Base-by-base conservation (phyloP, 2,888 invertebrate genomes). In the Cyclophora albipunctata region DNA sequence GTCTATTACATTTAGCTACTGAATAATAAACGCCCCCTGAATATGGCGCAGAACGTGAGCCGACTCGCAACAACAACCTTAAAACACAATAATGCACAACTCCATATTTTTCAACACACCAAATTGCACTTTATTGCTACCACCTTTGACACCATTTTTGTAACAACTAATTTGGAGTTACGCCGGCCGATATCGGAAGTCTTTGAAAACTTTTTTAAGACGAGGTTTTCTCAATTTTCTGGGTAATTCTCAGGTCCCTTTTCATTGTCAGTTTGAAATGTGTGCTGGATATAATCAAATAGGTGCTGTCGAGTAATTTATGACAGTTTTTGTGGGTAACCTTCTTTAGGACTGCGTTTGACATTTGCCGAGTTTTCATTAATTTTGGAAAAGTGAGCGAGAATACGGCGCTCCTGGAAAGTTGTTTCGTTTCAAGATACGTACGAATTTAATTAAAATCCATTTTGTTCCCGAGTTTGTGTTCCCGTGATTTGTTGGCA, bases 1-100 rank as follows among this genome's bases (percentile, higher is more conserved):
- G 73, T 74, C 73, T 75, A 78, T 77, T 77, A 81, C 77, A 73
- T 77, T 77, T 75, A 73, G 74, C 73, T 78, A 80, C 78, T 81
- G 78, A 79, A 81, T 81, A 81, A 80, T 80, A 80, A 81, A 80
- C 78, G 79, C 70, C 67, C 65, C 67, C 66, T 64, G 64, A 63
- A 71, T 73, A 78, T 78, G 69, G 66, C 68, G 59, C 58, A 59
- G 62, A 60, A 81, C 81, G 81, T 82, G 81, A 73, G 67, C 47
- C 51, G 78, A 76, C 67, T 81, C 63, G 61, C 57, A 62, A 66
- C 67, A 58, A 54, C 53, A 53, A 58, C 48, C 45, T 51, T 53
- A 51, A 50, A 37, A 61, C 57, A 57, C 65, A 60, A 58, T 67
- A 66, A 67, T 69, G 69, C 66, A 70, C 55, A 64, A 64, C 59